Evolutionary conservation across 2,888 invertebrate species (phyloP).

Genomic region (Trimorus sp.): DNA sequence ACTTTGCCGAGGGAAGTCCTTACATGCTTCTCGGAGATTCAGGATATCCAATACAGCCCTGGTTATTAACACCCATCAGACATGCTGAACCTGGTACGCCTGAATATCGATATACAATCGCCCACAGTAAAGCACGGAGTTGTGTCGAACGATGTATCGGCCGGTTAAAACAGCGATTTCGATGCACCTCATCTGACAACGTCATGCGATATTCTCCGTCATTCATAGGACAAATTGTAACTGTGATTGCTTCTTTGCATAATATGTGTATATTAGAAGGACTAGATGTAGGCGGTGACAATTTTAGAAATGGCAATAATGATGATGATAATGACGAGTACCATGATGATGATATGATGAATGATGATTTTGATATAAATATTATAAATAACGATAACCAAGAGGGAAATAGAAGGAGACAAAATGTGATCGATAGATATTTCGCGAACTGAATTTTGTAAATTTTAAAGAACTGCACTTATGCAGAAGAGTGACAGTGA

Average conservation of each 20-base stretch:
- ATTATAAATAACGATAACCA: too few relatives aligned
- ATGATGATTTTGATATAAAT: too few relatives aligned
- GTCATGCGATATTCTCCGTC: conserved; percentile 5
- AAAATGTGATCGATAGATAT: too few relatives aligned
- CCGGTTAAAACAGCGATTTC: neutral
- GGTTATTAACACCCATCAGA: neutral
- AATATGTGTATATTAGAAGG: too few relatives aligned
- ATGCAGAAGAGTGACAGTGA: too few relatives aligned
- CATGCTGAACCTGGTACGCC: neutral
- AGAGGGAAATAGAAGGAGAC: too few relatives aligned
- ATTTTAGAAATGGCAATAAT: too few relatives aligned
- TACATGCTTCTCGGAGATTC: conserved; percentile 7
- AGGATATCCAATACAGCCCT: neutral
- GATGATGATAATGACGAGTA: too few relatives aligned
- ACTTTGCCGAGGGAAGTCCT: neutral
- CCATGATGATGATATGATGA: too few relatives aligned
- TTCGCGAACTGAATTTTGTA: too few relatives aligned
- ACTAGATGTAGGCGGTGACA: too few relatives aligned
- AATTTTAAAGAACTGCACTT: too few relatives aligned
- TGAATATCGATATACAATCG: neutral
- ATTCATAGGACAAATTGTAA: neutral
- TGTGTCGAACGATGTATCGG: conserved; percentile 3
- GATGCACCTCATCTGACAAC: neutral
- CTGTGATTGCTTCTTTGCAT: neutral
- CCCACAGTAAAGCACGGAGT: neutral